These are phyloP conservation scores for Macropus fuliginosus DNA, from an alignment of 2,797 vertebrate species.

Conservation along the genomic window DNA sequence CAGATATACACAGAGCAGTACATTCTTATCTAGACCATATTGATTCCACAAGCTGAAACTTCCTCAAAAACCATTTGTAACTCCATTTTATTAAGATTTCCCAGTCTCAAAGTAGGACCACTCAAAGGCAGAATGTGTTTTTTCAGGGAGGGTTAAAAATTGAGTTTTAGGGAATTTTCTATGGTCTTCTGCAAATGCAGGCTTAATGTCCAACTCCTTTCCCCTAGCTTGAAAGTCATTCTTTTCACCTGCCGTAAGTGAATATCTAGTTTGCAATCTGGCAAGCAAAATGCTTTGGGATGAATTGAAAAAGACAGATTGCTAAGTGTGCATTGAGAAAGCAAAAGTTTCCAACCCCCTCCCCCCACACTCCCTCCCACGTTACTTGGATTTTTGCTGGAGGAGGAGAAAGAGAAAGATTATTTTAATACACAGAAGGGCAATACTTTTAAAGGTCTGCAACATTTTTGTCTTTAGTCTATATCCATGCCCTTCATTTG, in stretches of 20 bases:
- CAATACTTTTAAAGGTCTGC: not conserved
- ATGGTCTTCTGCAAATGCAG: not conserved
- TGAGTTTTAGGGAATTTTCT: slow-evolving; percentile 48
- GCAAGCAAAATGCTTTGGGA: not conserved
- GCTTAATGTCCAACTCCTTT: slow-evolving; percentile 52
- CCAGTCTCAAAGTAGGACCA: slow-evolving; percentile 81
- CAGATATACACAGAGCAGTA: slow-evolving; percentile 46
- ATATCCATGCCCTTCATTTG: not conserved
- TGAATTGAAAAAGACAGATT: not conserved
- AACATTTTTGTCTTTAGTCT: not conserved
- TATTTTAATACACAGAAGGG: not conserved
- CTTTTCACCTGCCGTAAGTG: slow-evolving; percentile 32
- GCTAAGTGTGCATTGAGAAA: slow-evolving; percentile 10
- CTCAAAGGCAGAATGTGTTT: slow-evolving; percentile 78
- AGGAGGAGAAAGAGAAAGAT: slow-evolving; percentile 4
- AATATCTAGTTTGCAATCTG: slow-evolving; percentile 3
- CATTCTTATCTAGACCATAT: slow-evolving; percentile 61
- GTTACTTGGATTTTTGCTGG: not conserved
- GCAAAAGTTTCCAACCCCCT: not conserved
- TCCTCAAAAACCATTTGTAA: slow-evolving; percentile 87
- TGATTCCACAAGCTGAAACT: slow-evolving; percentile 75
- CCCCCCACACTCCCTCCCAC: not conserved
- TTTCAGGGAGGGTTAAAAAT: slow-evolving; percentile 39
- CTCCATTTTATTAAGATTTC: slow-evolving; percentile 83
- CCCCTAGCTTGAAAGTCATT: slow-evolving; percentile 1